Base-by-base conservation (phyloP, 2,888 invertebrate genomes). In the Chouioia cunea region DNA sequence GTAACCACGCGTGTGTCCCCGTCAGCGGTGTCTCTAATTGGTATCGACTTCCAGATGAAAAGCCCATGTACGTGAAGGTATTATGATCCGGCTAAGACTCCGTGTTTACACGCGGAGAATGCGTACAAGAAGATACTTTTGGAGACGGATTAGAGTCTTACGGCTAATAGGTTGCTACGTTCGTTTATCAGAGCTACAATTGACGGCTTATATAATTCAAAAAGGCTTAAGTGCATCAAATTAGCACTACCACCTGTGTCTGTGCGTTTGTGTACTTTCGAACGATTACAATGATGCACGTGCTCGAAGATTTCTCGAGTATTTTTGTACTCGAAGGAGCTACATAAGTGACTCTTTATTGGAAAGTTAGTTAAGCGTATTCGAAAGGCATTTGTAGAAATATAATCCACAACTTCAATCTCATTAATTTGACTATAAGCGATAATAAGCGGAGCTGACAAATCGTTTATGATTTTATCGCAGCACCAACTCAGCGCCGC, bases 1-100 rank as follows among this genome's bases (percentile, higher is more conserved):
- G 60, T 53, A 67, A 59, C 53, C 60, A 59, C 67, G 59, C 53
- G 27, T 15, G 0, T 22, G 27, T 47, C 15, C 64, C 43, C 56
- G 36, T 12, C 44, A 27, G 59, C 67, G 65, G 22, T 67, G 59
- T 67, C 53, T 67, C 43, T 67, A 67, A 67, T 67, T 54, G 67
- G 59, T 67, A 67, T 60, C 67, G 50, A 54, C 54, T 44, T 10
- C 27, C 4, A 46, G 60, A 67, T 59, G 59, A 67, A 65, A 66
- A 44, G 8, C 16, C 27, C 6, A 3, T 27, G 27, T 27, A 27
- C 10, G 2, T 8, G n/a, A n/a, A n/a, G n/a, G n/a, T n/a, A n/a
- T n/a, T n/a, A n/a, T n/a, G n/a, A n/a, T n/a, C n/a, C n/a, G n/a
- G n/a, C n/a, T n/a, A n/a, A n/a, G n/a, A n/a, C 8, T 54, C 2